A percentile compares a stretch with the other conserved stretches of the same genome.
phyloP scores from a whole-genome alignment of 2,888 invertebrate species.

The Apamea sordens region DNA sequence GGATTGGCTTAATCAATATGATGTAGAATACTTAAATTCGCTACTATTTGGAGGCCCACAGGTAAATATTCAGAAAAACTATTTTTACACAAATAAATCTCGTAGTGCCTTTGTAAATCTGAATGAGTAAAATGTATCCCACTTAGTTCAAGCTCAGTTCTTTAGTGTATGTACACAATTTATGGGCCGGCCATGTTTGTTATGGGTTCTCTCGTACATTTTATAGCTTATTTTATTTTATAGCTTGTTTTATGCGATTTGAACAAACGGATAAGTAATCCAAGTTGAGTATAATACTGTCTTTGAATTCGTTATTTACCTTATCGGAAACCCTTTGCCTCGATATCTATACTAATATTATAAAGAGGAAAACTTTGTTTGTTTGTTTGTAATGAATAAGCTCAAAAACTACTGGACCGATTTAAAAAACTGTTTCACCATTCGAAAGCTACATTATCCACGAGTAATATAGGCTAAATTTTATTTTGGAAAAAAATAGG shows the following conservation, averaged over 20 bases:
- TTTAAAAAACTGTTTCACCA: too few species aligned
- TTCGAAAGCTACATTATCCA: too few species aligned
- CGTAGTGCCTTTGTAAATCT: slow-evolving; percentile 50
- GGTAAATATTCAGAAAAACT: slow-evolving; percentile 23
- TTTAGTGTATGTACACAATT: slow-evolving; percentile 39
- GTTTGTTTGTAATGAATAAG: too few species aligned
- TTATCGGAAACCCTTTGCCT: neutral
- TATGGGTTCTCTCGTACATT: slow-evolving; percentile 17
- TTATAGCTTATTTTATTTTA: slow-evolving; percentile 22
- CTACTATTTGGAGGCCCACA: neutral
- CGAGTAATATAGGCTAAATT: too few species aligned
- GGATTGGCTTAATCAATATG: too few species aligned
- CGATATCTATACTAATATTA: too few species aligned
- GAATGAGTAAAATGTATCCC: slow-evolving; percentile 50
- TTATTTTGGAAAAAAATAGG: too few species aligned
- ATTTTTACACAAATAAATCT: slow-evolving; percentile 48
- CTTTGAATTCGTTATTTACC: neutral
- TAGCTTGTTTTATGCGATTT: slow-evolving; percentile 10
- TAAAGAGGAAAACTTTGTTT: too few species aligned
- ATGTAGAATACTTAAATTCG: neutral
- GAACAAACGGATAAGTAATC: slow-evolving; percentile 4
- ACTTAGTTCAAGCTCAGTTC: slow-evolving; percentile 47
- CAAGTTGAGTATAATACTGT: neutral
- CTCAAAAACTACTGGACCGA: too few species aligned
- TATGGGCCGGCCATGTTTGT: slow-evolving; percentile 30